Evolutionary conservation across 2,113 vertebrate species (phyloP).

Genomic region (Zosterops lateralis): DNA sequence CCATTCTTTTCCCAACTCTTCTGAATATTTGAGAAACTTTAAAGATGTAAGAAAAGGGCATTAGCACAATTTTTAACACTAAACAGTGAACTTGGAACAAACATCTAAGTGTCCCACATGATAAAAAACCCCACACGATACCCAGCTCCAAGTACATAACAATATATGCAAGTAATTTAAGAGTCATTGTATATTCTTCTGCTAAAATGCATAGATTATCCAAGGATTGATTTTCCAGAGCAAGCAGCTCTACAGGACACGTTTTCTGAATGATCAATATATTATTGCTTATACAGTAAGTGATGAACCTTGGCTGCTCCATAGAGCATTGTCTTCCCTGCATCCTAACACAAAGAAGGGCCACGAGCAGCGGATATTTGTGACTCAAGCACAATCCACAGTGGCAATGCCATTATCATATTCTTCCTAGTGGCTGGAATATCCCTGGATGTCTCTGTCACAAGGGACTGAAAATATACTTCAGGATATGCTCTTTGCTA

Average conservation of each 20-base stretch:
- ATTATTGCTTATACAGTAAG: not conserved
- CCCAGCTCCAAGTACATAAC: not conserved
- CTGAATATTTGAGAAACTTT: not conserved
- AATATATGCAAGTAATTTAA: not conserved
- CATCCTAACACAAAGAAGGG: not conserved
- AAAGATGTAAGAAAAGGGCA: not conserved
- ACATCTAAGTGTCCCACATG: not conserved
- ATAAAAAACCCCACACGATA: fast-evolving
- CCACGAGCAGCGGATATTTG: not conserved
- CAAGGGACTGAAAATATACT: not conserved
- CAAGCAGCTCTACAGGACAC: not conserved
- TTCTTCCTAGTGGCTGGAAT: not conserved
- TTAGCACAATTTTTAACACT: not conserved
- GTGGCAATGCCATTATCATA: not conserved
- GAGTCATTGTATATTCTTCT: not conserved
- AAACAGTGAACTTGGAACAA: not conserved
- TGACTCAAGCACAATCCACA: not conserved
- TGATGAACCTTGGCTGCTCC: not conserved
- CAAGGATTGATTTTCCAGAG: not conserved
- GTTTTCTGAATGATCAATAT: not conserved
- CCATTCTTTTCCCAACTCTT: not conserved
- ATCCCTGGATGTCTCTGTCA: not conserved
- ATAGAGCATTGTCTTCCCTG: not conserved
- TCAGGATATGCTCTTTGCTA: not conserved
- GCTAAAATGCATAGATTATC: not conserved